Evolutionary conservation across 2,888 invertebrate species (phyloP).

Genomic region (Melinopterus prodromus): DNA sequence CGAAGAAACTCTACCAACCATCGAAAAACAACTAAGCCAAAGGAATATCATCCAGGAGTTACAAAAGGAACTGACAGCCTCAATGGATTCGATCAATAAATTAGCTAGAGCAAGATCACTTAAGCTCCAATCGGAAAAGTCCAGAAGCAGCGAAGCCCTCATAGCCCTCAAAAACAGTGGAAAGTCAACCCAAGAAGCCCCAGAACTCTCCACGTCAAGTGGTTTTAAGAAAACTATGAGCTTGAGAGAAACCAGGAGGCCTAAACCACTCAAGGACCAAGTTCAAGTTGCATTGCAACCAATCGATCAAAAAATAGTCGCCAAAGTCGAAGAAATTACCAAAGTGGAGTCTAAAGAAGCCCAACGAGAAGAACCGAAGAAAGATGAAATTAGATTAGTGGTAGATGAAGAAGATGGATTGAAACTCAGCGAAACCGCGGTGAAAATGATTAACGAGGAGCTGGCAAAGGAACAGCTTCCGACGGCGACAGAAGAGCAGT

Average conservation of each 20-base stretch:
- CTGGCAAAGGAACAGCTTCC: constrained; percentile 37
- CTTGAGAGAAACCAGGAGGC: constrained; percentile 15
- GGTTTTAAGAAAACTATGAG: constrained; percentile 21
- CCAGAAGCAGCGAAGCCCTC: constrained; percentile 30
- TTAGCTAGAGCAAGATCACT: constrained; percentile 29
- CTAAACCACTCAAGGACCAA: constrained; percentile 5
- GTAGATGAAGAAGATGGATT: constrained; percentile 58
- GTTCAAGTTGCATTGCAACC: neutral
- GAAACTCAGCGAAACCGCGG: constrained; percentile 49
- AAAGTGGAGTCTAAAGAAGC: constrained; percentile 41
- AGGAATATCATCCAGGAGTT: constrained; percentile 33
- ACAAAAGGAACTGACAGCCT: constrained; percentile 31
- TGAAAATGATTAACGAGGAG: constrained; percentile 44
- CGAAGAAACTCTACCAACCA: constrained; percentile 33
- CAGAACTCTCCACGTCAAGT: constrained; percentile 24
- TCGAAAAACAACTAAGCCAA: constrained; percentile 34
- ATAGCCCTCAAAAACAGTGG: constrained; percentile 7
- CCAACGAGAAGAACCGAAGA: constrained; percentile 39
- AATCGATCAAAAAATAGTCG: neutral
- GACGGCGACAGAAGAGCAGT: constrained; percentile 27
- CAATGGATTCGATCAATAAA: constrained; percentile 36
- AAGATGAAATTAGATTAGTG: constrained; percentile 29
- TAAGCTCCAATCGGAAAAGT: constrained; percentile 20
- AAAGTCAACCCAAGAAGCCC: constrained; percentile 30
- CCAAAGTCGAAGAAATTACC: constrained; percentile 32